Evolutionary conservation across 92 coral and sea anemone species (phyloP), one percentile per base, ranked within the genome.

Genomic region (Anthopleura xanthogrammica): DNA sequence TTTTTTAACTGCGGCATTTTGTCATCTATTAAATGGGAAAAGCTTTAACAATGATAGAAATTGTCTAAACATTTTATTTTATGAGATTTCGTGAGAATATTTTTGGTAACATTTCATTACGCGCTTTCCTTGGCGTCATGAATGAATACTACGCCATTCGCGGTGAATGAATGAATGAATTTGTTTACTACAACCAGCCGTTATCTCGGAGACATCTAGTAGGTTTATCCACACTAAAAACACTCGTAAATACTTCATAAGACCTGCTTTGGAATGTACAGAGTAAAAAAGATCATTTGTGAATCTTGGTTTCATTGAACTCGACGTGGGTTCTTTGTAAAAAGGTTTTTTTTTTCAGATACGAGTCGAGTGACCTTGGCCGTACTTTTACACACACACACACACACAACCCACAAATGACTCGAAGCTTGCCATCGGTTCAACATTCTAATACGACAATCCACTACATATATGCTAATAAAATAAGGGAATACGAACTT

Each of bases 181-280:
- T 46, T 81, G 84, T 71, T 81, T 81, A 81, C 84, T 81, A 81
- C 84, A 23, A 48, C 52, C 29, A n/a, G 65, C 39, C 72, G 76
- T 40, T 12, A 46, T 40, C 56, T 80, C 41, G 42, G 74, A 29
- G 58, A 24, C 74, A 81, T 81, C 84, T 68, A 20, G 54, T 52
- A 29, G 39, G 60, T 41, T 29, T 50, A 50, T n/a, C 52, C 84
- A 14, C 20, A 29, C 64, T 46, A 42, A 43, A 75, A 19, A 72
- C n/a, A 62, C 71, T 17, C 12, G 13, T 64, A 40, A 60, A 81
- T 81, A 81, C 84, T 81, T 81, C 55, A 81, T 68, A 24, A 66
- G 57, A 12, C 39, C 55, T 80, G 23, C 19, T 39, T 17, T 80
- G 13, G 41, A 39, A 80, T 41, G 60, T 22, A 36, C 42, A 68